A percentile compares a stretch with the other conserved stretches of the same genome.
Conservation (phyloP, 2,113 vertebrate genomes). For the Sapayoa aenigma region DNA sequence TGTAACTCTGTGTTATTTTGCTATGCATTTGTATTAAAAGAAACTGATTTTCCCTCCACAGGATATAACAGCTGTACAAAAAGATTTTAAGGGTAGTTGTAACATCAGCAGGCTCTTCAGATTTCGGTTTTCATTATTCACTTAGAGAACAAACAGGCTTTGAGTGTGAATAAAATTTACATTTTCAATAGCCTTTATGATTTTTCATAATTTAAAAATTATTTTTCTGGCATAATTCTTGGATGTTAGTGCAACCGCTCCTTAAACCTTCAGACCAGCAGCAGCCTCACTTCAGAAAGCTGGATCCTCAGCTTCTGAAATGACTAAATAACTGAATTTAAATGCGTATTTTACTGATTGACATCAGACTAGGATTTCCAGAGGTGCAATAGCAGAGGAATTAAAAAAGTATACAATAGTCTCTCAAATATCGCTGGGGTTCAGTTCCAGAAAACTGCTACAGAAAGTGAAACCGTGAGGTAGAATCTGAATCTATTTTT, state of each 20-base stretch:
- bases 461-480: no score
- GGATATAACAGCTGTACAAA: neutral
- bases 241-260: neutral
- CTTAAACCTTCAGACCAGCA: neutral
- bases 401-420: neutral
- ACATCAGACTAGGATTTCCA: neutral
- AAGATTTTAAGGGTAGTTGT: neutral
- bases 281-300: neutral
- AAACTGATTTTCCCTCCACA: neutral
- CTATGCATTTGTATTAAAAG: neutral
- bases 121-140: conserved; percentile 2
- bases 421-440: no score
- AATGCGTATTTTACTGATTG: neutral
- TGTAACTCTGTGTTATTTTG: neutral
- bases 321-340: neutral
- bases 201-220: neutral
- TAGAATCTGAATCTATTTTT: no score
- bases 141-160: neutral
- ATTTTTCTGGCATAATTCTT: neutral
- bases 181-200: neutral
- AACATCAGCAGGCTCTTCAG: neutral
- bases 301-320: neutral
- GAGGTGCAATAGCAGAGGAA: neutral
- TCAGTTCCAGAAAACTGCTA: no score
- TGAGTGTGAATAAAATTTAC: neutral